These are phyloP conservation scores for Rhombomys opimus DNA, from an alignment of 2,113 vertebrate genomes.

Conservation along the genomic window DNA sequence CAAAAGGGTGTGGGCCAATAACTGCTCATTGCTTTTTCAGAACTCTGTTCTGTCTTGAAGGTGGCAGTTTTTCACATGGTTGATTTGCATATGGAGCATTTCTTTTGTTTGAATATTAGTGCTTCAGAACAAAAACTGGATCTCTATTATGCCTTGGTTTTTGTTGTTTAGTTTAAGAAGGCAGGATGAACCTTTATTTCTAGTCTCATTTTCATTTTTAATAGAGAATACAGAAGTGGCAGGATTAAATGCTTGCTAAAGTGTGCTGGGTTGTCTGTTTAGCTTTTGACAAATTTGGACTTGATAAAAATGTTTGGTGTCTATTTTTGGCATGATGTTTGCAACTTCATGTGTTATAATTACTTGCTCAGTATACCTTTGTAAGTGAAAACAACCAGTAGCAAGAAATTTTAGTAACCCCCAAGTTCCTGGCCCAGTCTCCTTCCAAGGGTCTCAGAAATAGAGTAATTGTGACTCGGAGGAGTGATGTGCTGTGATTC, in stretches of 20 bases:
- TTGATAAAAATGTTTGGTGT: conserved; percentile 1
- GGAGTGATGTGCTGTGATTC: neutral
- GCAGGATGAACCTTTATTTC: conserved; percentile 4
- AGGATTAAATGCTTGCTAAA: conserved; percentile 51
- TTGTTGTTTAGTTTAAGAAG: conserved; percentile 44
- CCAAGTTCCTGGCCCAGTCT: neutral
- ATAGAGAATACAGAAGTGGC: conserved; percentile 21
- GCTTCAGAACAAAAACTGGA: conserved; percentile 39
- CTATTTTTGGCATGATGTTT: conserved; percentile 37
- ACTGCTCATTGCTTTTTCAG: conserved; percentile 34
- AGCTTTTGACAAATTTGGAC: conserved; percentile 16
- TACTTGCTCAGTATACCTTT: conserved; percentile 52
- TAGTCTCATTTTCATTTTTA: conserved; percentile 32
- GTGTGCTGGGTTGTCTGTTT: conserved; percentile 9
- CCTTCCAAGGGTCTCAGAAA: conserved; percentile 52
- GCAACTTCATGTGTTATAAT: conserved; percentile 46
- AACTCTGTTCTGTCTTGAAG: conserved; percentile 15
- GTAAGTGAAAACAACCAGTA: conserved; percentile 7
- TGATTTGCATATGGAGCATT: conserved; percentile 38
- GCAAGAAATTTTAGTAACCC: conserved; percentile 44
- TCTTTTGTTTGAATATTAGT: conserved; percentile 43
- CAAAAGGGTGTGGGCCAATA: conserved; percentile 44
- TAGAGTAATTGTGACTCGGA: conserved; percentile 34
- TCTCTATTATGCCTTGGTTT: conserved; percentile 14
- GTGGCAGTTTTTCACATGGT: conserved; percentile 8